Evolutionary conservation across 2,113 vertebrate genomes (phyloP).

Genomic region (Alces alces): DNA sequence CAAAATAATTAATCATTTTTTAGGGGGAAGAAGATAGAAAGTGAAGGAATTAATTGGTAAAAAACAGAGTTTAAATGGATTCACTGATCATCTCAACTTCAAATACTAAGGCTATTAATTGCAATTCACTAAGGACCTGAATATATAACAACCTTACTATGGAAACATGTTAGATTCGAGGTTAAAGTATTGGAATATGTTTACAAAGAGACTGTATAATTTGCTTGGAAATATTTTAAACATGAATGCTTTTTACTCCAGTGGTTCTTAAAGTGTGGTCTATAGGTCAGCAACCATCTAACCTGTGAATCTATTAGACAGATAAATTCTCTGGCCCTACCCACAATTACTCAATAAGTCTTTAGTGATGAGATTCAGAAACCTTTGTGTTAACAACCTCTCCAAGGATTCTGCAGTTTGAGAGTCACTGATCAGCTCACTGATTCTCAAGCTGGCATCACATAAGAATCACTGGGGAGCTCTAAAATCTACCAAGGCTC

Average conservation of each 20-base stretch:
- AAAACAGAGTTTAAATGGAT: not conserved
- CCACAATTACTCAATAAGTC: not conserved
- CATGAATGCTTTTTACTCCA: not conserved
- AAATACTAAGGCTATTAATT: constrained; percentile 25
- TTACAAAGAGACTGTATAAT: not conserved
- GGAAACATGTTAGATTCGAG: not conserved
- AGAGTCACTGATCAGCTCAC: not conserved
- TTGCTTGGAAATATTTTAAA: not conserved
- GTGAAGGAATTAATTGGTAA: constrained; percentile 45
- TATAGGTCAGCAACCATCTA: not conserved
- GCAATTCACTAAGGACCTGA: not conserved
- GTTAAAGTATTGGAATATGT: not conserved
- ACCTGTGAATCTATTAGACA: not conserved
- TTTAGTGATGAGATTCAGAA: not conserved
- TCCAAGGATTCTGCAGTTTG: not conserved
- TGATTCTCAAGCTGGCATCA: not conserved
- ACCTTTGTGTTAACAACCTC: not conserved
- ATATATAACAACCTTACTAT: not conserved
- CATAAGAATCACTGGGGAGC: not conserved
- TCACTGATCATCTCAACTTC: constrained; percentile 22
- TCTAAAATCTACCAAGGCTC: not conserved
- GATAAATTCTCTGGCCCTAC: not conserved
- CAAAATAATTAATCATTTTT: not conserved
- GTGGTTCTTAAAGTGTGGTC: not conserved
- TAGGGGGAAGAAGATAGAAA: not conserved